These are phyloP conservation scores for Micromussa lordhowensis DNA, from an alignment of 92 coral and sea anemone genomes.

Conservation along the genomic window DNA sequence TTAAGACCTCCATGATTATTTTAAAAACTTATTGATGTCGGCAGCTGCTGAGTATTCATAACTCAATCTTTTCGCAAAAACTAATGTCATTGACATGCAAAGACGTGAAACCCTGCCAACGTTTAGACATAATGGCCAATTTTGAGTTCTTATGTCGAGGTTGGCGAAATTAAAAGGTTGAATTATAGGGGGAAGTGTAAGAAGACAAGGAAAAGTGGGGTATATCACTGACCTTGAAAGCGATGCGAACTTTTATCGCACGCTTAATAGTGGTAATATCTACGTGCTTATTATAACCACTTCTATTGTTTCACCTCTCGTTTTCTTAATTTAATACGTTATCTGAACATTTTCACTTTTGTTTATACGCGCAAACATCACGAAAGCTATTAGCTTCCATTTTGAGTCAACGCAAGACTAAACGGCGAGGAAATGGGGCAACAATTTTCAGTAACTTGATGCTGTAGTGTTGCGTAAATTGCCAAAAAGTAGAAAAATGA, in stretches of 20 bases:
- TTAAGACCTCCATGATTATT: conserved; percentile 33
- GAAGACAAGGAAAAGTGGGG: neutral
- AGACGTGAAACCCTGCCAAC: conserved; percentile 28
- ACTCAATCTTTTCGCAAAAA: conserved; percentile 29
- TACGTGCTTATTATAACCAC: conserved; percentile 17
- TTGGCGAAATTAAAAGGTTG: neutral
- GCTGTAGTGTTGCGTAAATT: conserved; percentile 13
- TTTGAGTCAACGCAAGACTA: neutral
- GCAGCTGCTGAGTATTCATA: conserved; percentile 42
- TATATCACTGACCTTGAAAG: neutral
- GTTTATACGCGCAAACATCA: conserved; percentile 21
- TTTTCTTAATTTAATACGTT: conserved; percentile 41
- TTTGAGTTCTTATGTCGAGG: neutral
- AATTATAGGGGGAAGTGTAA: neutral
- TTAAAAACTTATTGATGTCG: conserved; percentile 10
- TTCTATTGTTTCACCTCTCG: conserved; percentile 16
- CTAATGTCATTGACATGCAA: conserved; percentile 39
- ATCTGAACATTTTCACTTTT: conserved; percentile 21
- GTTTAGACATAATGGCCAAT: neutral
- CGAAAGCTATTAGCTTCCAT: conserved; percentile 2
- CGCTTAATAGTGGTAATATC: conserved; percentile 17
- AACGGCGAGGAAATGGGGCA: conserved; percentile 6
- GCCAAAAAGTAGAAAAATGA: conserved; percentile 16
- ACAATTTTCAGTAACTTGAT: conserved; percentile 9
- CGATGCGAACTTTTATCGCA: conserved; percentile 2